Conservation (phyloP, 2,888 invertebrate genomes). For the Brenthis hecate region DNA sequence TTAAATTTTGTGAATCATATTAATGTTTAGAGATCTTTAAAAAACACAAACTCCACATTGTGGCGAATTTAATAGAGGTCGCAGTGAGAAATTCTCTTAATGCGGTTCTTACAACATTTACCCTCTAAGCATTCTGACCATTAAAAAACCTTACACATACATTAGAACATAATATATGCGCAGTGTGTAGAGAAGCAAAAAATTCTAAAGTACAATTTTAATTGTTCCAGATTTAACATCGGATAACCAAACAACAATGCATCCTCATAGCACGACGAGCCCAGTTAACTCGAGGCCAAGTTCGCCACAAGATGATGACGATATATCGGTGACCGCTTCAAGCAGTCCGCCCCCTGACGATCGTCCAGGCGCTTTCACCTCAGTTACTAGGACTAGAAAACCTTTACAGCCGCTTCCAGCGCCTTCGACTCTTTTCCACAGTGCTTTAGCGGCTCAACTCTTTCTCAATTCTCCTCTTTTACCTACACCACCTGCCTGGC, state of each 20-base stretch:
- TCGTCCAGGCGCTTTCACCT: slow-evolving; percentile 80
- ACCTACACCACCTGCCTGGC: slow-evolving; percentile 90
- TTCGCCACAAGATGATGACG: slow-evolving; percentile 83
- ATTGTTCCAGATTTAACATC: slow-evolving; percentile 62
- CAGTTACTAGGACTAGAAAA: slow-evolving; percentile 72
- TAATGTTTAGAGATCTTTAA: too few relatives aligned
- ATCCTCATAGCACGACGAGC: slow-evolving; percentile 87
- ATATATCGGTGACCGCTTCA: slow-evolving; percentile 85
- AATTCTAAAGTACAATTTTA: not conserved
- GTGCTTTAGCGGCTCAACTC: slow-evolving; percentile 85
- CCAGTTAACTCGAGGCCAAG: slow-evolving; percentile 84
- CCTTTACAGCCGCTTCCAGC: slow-evolving; percentile 74
- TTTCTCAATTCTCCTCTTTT: slow-evolving; percentile 88
- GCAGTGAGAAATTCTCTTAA: too few relatives aligned
- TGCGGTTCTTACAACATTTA: too few relatives aligned
- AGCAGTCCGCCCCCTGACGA: slow-evolving; percentile 78
- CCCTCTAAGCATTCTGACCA: too few relatives aligned
- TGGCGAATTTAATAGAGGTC: too few relatives aligned
- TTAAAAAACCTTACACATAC: too few relatives aligned
- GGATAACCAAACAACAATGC: slow-evolving; percentile 73
- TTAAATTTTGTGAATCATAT: too few relatives aligned
- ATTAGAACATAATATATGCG: not conserved
- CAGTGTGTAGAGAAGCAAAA: not conserved
- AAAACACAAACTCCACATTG: too few relatives aligned
- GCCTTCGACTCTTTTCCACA: slow-evolving; percentile 76